phyloP scores from a whole-genome alignment of 2,113 vertebrate species.

The Fregata magnificens region DNA sequence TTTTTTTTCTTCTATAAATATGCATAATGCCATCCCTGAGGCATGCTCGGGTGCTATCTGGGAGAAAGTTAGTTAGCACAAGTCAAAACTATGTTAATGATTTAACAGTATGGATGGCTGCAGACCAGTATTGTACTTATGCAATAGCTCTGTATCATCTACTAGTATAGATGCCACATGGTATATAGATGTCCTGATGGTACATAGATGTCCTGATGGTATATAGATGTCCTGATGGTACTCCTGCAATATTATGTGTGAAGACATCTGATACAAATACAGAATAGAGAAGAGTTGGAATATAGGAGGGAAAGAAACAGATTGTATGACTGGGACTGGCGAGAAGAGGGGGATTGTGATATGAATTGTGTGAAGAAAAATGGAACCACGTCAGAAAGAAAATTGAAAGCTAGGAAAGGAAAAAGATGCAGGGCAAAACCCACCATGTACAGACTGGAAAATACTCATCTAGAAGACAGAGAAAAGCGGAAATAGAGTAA shows the following conservation, averaged over 20 bases:
- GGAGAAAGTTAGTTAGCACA: not conserved
- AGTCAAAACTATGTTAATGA: not conserved
- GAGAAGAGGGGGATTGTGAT: not conserved
- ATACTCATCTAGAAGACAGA: not conserved
- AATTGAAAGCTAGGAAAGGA: not conserved
- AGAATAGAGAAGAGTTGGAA: not conserved
- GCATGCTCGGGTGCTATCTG: not conserved
- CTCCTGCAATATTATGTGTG: not conserved
- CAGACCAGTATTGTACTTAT: not conserved
- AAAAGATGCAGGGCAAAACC: not conserved
- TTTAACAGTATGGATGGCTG: not conserved
- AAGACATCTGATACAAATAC: not conserved
- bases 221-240: not conserved
- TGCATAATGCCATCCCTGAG: not conserved
- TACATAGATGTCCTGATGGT: not conserved
- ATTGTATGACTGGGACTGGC: not conserved
- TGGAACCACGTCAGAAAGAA: not conserved
- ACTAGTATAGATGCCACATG: not conserved
- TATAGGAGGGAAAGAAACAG: not conserved
- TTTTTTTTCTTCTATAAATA: not conserved
- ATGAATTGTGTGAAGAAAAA: not conserved
- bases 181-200: not conserved
- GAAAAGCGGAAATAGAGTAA: not conserved
- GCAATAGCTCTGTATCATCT: not conserved
- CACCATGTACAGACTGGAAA: not conserved